These are phyloP conservation scores for Drosophila mimica DNA, from an alignment of 2,888 invertebrate species.

Conservation along the genomic window DNA sequence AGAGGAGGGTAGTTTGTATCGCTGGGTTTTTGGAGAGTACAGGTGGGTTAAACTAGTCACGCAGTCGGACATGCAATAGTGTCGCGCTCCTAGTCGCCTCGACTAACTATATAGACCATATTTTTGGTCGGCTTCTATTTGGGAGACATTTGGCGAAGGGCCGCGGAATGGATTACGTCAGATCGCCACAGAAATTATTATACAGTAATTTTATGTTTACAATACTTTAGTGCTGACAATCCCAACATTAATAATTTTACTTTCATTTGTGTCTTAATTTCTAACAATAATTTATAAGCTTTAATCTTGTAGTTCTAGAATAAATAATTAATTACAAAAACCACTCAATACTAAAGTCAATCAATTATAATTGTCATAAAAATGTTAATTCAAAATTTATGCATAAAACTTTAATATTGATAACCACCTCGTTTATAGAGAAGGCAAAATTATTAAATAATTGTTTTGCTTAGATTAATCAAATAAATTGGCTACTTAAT, in stretches of 20 bases:
- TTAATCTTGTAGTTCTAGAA: not conserved
- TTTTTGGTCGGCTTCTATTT: constrained; percentile 53
- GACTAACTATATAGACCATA: constrained; percentile 40
- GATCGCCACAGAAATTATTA: not conserved
- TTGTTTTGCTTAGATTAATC: not conserved
- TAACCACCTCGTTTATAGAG: not conserved
- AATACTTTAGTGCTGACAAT: not conserved
- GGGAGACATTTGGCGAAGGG: constrained; percentile 39
- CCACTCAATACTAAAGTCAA: not conserved
- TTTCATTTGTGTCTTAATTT: not conserved
- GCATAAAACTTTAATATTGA: not conserved
- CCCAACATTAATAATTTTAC: not conserved
- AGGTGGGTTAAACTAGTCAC: constrained; percentile 77
- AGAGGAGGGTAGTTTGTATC: not conserved
- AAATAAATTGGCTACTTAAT: not conserved
- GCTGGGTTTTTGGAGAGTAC: constrained; percentile 32
- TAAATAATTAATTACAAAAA: not conserved
- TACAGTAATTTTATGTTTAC: not conserved
- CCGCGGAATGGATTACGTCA: constrained; percentile 42
- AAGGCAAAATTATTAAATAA: not conserved
- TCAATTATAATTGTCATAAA: too few relatives aligned
- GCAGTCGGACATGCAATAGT: constrained; percentile 74
- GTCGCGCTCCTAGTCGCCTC: constrained; percentile 45
- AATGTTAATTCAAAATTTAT: too few relatives aligned
- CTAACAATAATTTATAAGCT: not conserved